Evolutionary conservation across 2,113 vertebrate species (phyloP).

Genomic region (Calonectris borealis): DNA sequence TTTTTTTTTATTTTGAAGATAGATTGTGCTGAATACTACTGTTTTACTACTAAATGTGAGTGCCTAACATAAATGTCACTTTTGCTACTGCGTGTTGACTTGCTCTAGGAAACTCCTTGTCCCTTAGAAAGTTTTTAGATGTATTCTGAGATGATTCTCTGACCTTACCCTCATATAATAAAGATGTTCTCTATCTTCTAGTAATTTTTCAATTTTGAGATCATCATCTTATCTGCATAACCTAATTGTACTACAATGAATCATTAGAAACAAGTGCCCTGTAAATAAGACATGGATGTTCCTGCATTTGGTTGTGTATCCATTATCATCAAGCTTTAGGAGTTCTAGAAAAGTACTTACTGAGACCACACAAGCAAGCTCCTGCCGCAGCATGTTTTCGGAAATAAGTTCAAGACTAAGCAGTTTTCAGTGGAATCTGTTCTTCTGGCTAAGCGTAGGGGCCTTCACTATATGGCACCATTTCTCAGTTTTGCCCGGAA

Average conservation of each 20-base stretch:
- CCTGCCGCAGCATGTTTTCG: fast-evolving
- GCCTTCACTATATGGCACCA: not conserved
- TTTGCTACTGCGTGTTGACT: not conserved
- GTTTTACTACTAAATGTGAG: not conserved
- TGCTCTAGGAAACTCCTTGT: not conserved
- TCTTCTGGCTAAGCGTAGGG: not conserved
- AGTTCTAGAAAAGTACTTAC: not conserved
- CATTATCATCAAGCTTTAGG: not conserved
- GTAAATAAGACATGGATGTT: not conserved
- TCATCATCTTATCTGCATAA: not conserved
- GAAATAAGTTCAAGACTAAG: not conserved
- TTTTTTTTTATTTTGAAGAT: not conserved
- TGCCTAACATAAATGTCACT: not conserved
- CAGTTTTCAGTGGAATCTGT: not conserved
- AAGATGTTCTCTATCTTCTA: not conserved
- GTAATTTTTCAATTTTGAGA: not conserved
- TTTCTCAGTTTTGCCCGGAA: not conserved
- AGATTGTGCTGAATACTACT: not conserved
- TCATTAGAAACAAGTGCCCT: not conserved
- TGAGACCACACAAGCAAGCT: not conserved
- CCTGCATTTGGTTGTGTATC: not conserved
- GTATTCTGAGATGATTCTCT: not conserved
- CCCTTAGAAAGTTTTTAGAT: not conserved
- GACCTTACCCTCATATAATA: not conserved
- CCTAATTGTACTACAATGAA: not conserved